A percentile compares a stretch with the other conserved stretches of the same genome.
These are phyloP conservation scores for Callithrix jacchus DNA, from an alignment of 2,113 vertebrate genomes.

Conservation along the genomic window DNA sequence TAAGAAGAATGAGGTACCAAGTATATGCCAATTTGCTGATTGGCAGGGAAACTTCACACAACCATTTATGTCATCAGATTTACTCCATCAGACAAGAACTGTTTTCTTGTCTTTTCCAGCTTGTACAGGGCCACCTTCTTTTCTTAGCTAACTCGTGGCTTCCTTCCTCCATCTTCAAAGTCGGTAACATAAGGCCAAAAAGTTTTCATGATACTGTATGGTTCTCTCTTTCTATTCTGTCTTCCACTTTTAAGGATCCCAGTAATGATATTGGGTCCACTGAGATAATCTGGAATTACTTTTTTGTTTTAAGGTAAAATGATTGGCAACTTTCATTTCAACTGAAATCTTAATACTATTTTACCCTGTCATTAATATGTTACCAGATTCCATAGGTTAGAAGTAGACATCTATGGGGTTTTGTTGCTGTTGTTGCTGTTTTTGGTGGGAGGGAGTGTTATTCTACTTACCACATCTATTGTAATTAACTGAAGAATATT, in stretches of 20 bases:
- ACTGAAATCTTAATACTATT: background rate
- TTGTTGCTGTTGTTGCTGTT: no score
- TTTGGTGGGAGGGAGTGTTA: background rate
- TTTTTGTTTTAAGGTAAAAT: background rate
- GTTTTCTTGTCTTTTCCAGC: background rate
- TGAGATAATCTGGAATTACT: background rate
- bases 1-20: background rate
- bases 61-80: background rate
- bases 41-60: background rate
- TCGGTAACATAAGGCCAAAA: background rate
- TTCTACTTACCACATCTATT: background rate
- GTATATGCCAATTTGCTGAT: background rate
- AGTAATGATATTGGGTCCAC: background rate
- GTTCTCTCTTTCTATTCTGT: background rate
- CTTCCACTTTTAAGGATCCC: background rate
- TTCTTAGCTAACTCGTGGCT: background rate
- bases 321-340: background rate
- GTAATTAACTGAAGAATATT: background rate
- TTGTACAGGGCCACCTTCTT: background rate
- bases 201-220: background rate
- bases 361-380: background rate
- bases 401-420: background rate
- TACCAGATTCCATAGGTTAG: background rate
- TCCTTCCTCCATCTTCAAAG: background rate
- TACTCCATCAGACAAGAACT: background rate